Evolutionary conservation across 2,113 vertebrate genomes (phyloP).

Genomic region (Gorsachius goisagi): DNA sequence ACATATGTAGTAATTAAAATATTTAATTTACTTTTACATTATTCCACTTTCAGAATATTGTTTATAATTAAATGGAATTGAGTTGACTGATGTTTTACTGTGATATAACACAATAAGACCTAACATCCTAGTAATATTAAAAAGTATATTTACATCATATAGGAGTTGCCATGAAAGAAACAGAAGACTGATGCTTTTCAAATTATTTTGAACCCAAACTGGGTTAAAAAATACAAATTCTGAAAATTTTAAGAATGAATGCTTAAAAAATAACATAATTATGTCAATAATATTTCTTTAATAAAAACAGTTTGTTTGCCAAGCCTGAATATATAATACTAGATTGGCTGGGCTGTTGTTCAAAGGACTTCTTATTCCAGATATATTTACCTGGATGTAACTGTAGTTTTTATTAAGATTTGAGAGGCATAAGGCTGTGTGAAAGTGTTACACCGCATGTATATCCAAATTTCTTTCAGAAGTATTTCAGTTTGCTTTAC

Average conservation of each 20-base stretch:
- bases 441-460: fast-evolving
- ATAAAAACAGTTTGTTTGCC: background rate
- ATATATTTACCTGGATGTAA: background rate
- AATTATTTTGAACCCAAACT: background rate
- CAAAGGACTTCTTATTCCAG: background rate
- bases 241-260: background rate
- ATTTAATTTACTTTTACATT: background rate
- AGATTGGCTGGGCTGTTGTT: background rate
- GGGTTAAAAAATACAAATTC: background rate
- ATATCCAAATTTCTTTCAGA: background rate
- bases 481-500: background rate
- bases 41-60: background rate
- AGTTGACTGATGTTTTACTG: background rate
- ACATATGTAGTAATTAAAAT: background rate
- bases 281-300: background rate
- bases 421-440: fast-evolving
- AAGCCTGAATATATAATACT: background rate
- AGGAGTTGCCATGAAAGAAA: background rate
- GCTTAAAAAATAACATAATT: background rate
- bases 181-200: background rate
- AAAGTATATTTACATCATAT: background rate
- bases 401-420: background rate
- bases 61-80: background rate
- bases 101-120: background rate
- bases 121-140: background rate